Base-by-base conservation (phyloP, 2,113 vertebrate genomes). In the Phocoena sinus region DNA sequence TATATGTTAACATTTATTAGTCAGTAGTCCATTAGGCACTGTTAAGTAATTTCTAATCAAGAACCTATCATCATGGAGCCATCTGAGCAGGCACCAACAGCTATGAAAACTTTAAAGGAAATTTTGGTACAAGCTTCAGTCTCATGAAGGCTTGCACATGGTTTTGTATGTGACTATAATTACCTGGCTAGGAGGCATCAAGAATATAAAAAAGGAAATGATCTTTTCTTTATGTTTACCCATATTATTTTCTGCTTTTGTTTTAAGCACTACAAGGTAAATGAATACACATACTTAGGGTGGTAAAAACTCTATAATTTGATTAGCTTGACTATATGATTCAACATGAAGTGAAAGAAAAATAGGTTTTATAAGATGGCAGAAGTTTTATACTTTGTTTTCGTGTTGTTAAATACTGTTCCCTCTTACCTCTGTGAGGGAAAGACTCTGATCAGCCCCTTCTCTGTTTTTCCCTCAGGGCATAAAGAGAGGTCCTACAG, bases 271-370 rank as follows among this genome's bases (percentile, higher is more conserved):
- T 79, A 10, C n/a, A 50, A 91, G 47, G 73, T 79, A 80, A 89
- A 62, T 31, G 11, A 62, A 71, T 4, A 50, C 1, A 44, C 18
- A 89, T 58, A 86, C 17, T 76, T 56, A 76, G n/a, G 31, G 56
- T 56, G 41, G 82, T 93, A 97, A 98, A 93, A 62, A 97, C 94
- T 25, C 58, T 1, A 28, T 79, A 17, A 68, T 83, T 74, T 87
- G 70, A 67, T 77, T 71, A 80, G 50, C 74, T 44, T 68, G n/a
- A 38, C 26, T 73, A 44, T 60, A 63, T 8, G n/a, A 95, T 26
- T 95, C 76, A 67, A 62, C 25, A 60, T 18, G 18, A 82, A 87
- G 28, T 44, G 33, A 85, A 94, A 82, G 65, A 36, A 21, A 53
- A 80, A 23, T 4, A 62, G 79, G 90, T 50, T 82, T 83, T 83